Conservation (phyloP, 2,888 invertebrate genomes). For the Ectropis crepuscularia region DNA sequence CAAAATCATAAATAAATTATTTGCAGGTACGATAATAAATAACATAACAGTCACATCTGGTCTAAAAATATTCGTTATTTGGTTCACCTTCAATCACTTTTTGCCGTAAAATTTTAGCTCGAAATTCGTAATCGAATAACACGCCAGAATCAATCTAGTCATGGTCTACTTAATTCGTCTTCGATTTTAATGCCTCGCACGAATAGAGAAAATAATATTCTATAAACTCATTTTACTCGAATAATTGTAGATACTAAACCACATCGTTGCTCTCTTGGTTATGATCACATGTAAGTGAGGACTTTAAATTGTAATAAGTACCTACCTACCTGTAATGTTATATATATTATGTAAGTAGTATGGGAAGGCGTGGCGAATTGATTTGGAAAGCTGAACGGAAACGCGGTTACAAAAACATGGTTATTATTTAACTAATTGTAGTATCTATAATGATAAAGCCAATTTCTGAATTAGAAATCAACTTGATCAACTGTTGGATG, state of each 20-base stretch:
- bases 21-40: not conserved
- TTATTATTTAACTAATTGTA: slow-evolving; percentile 9
- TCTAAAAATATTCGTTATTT: slow-evolving; percentile 12
- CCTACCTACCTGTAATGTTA: too few species aligned
- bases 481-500: too few species aligned
- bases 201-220: slow-evolving; percentile 19
- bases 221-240: slow-evolving; percentile 12
- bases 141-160: slow-evolving; percentile 33
- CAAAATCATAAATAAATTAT: not conserved
- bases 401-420: slow-evolving; percentile 3
- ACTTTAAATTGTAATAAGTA: slow-evolving; percentile 2
- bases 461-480: too few species aligned
- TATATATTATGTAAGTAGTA: slow-evolving; percentile 23
- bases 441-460: too few species aligned
- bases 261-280: not conserved
- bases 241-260: not conserved
- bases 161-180: slow-evolving; percentile 36
- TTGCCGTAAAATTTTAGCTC: slow-evolving; percentile 17
- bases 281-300: not conserved
- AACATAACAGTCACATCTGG: not conserved
- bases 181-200: slow-evolving; percentile 27
- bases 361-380: slow-evolving; percentile 11
- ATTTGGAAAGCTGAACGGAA: slow-evolving; percentile 26
- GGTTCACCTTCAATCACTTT: slow-evolving; percentile 18
- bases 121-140: slow-evolving; percentile 37